phyloP scores from a whole-genome alignment of 2,888 invertebrate genomes.

The Biston betularia region DNA sequence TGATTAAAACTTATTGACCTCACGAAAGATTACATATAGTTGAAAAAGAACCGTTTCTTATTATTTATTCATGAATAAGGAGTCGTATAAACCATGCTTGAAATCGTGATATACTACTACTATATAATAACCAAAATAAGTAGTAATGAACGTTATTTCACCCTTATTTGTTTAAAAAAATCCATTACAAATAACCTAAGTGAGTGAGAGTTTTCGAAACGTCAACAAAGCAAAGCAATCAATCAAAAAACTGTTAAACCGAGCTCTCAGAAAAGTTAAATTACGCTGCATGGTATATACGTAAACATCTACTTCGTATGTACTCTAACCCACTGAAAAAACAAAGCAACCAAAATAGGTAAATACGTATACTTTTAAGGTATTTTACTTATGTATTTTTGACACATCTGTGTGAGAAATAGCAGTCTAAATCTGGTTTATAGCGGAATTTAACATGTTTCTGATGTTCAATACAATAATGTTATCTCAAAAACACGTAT shows the following conservation, averaged over 20 bases:
- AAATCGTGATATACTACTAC: too few species aligned
- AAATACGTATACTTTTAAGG: too few species aligned
- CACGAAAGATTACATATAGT: too few species aligned
- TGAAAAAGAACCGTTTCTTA: too few species aligned
- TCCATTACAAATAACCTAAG: not conserved
- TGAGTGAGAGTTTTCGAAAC: slow-evolving; percentile 11
- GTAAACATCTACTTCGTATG: not conserved
- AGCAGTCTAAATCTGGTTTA: not conserved
- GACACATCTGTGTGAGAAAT: not conserved
- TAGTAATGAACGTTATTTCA: too few species aligned
- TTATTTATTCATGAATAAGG: too few species aligned
- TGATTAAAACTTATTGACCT: too few species aligned
- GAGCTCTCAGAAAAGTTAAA: slow-evolving; percentile 19
- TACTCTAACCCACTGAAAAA: slow-evolving; percentile 4
- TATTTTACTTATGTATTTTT: not conserved
- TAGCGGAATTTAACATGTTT: not conserved
- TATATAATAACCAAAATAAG: too few species aligned
- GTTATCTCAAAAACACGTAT: slow-evolving; percentile 29
- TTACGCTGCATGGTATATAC: not conserved
- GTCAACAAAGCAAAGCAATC: slow-evolving; percentile 17
- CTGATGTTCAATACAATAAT: slow-evolving; percentile 6
- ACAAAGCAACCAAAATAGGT: not conserved
- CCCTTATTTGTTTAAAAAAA: too few species aligned
- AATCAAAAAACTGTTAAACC: slow-evolving; percentile 16
- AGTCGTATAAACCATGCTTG: too few species aligned